Conservation (phyloP, 2,113 vertebrate species). For the Cacatua alba region DNA sequence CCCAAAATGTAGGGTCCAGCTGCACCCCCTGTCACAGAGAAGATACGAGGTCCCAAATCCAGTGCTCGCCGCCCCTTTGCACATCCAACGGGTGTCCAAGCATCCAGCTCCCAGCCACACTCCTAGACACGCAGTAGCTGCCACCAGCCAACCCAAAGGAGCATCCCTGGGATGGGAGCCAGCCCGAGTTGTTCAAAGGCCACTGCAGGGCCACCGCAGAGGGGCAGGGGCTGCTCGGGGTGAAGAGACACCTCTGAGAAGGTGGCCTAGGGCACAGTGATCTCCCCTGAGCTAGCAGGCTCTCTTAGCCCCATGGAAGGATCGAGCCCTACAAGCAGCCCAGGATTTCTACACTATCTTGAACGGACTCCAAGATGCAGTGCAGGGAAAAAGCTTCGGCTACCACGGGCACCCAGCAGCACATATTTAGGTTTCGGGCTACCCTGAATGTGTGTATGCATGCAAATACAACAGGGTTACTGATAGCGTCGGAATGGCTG, state of each 20-base stretch:
- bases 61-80: accelerated
- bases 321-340: not conserved
- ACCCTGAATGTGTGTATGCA: not conserved
- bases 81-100: accelerated
- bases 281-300: not conserved
- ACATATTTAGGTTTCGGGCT: not conserved
- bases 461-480: not conserved
- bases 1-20: accelerated
- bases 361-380: not conserved
- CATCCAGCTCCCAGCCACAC: not conserved
- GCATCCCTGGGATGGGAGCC: not conserved
- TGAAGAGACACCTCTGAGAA: not conserved
- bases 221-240: not conserved
- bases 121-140: accelerated
- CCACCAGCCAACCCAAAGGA: not conserved
- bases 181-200: not conserved
- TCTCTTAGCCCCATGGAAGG: not conserved
- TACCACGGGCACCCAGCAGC: not conserved
- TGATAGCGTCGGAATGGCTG: not conserved
- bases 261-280: not conserved
- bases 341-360: not conserved
- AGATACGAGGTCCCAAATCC: not conserved
- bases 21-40: not conserved
- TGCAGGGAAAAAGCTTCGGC: not conserved
- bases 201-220: not conserved